A percentile compares a stretch with the other conserved stretches of the same genome.
phyloP scores from a whole-genome alignment of 2,888 invertebrate species.

The Bembecia ichneumoniformis region DNA sequence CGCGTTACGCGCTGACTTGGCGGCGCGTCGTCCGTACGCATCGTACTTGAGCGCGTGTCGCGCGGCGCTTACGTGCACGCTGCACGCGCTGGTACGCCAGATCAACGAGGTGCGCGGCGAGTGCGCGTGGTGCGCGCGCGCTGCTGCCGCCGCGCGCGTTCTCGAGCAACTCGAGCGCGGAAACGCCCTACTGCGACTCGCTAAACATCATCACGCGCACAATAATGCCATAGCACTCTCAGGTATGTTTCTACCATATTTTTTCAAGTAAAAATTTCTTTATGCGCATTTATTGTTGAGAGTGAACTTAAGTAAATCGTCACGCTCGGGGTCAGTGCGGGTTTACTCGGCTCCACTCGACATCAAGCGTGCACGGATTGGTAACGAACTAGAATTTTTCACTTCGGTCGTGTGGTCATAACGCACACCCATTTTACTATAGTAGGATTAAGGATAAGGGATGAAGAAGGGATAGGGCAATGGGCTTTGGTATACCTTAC shows the following conservation, averaged over 20 bases:
- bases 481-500: too few relatives aligned
- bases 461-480: too few relatives aligned
- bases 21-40: slow-evolving; percentile 54
- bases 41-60: slow-evolving; percentile 51
- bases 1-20: slow-evolving; percentile 53
- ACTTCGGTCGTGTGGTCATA: too few relatives aligned
- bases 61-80: slow-evolving; percentile 39
- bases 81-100: slow-evolving; percentile 34
- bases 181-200: slow-evolving; percentile 83
- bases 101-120: slow-evolving; percentile 35
- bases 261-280: too few relatives aligned
- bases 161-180: slow-evolving; percentile 81
- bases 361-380: too few relatives aligned
- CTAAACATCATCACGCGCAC: slow-evolving; percentile 38
- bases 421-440: too few relatives aligned
- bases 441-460: too few relatives aligned
- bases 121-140: slow-evolving; percentile 78
- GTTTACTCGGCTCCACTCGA: too few relatives aligned
- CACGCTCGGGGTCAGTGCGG: too few relatives aligned
- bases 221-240: slow-evolving; percentile 24
- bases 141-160: slow-evolving; percentile 86
- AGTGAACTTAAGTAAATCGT: too few relatives aligned
- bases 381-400: too few relatives aligned
- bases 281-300: neutral
- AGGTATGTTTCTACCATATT: slow-evolving; percentile 17